Evolutionary conservation across 1,140 invertebrate species (phyloP).

Genomic region (Aporrectodea caliginosa): DNA sequence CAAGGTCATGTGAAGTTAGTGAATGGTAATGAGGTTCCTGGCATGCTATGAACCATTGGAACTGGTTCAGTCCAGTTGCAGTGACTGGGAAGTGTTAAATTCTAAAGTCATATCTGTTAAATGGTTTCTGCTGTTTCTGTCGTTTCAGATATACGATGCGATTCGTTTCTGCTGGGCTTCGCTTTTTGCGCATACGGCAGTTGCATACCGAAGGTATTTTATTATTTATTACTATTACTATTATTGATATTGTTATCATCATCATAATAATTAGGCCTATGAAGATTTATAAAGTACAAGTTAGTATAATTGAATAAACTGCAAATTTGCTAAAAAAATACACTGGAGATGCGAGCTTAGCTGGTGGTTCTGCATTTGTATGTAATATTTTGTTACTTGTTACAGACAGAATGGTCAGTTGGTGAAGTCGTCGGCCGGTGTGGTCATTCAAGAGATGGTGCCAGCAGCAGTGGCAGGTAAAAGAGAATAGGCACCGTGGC

Average conservation of each 20-base stretch:
- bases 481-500: no score
- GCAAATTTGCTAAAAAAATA: no score
- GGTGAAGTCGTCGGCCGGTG: conserved; percentile 66
- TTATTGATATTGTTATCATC: neutral
- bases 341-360: no score
- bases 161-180: conserved; percentile 75
- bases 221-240: neutral
- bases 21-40: no score
- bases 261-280: no score
- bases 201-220: conserved; percentile 62
- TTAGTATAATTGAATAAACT: no score
- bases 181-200: conserved; percentile 69
- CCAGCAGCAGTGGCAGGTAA: conserved; percentile 62
- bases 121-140: neutral
- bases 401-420: conserved; percentile 65
- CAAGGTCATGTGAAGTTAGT: no score
- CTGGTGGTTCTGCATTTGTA: neutral
- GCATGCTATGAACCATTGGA: no score
- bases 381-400: conserved; percentile 12
- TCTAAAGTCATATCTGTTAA: no score
- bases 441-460: conserved; percentile 78
- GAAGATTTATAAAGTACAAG: no score
- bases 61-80: no score
- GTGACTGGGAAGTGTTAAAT: no score
- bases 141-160: conserved; percentile 58